These are phyloP conservation scores for Syncerus caffer DNA, from an alignment of 2,797 vertebrate genomes.

Conservation along the genomic window DNA sequence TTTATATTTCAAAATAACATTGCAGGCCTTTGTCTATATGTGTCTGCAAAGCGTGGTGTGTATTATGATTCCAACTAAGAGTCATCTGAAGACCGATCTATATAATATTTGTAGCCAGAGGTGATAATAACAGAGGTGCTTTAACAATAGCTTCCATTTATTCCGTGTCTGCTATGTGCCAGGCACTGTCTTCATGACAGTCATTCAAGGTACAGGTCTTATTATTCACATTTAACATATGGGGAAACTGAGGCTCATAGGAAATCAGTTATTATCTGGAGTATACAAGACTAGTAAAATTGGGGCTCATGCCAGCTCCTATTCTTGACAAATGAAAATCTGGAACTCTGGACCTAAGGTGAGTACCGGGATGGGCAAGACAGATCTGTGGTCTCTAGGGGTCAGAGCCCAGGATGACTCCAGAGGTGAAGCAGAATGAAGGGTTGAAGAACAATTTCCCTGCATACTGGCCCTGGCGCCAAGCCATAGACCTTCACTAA, in stretches of 20 bases:
- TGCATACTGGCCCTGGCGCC: not conserved
- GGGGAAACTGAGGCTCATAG: not conserved
- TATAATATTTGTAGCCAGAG: not conserved
- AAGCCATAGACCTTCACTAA: not conserved
- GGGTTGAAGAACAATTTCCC: not conserved
- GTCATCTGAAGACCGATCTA: not conserved
- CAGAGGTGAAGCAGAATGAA: not conserved
- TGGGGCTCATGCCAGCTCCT: not conserved
- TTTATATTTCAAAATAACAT: slow-evolving; percentile 34
- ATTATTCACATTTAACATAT: not conserved
- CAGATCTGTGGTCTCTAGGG: not conserved
- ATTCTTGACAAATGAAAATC: not conserved
- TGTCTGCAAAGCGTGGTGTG: not conserved
- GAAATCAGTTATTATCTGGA: not conserved
- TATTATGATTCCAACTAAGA: not conserved
- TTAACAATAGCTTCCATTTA: not conserved
- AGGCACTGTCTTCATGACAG: not conserved
- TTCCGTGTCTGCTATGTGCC: not conserved
- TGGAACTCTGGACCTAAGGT: not conserved
- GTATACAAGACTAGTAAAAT: not conserved
- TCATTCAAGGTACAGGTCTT: not conserved
- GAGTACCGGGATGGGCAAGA: not conserved
- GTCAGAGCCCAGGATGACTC: not conserved
- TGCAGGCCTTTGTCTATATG: not conserved
- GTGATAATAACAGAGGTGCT: not conserved